Base-by-base conservation (phyloP, 2,113 vertebrate genomes). In the Gymnocephalus cernua region DNA sequence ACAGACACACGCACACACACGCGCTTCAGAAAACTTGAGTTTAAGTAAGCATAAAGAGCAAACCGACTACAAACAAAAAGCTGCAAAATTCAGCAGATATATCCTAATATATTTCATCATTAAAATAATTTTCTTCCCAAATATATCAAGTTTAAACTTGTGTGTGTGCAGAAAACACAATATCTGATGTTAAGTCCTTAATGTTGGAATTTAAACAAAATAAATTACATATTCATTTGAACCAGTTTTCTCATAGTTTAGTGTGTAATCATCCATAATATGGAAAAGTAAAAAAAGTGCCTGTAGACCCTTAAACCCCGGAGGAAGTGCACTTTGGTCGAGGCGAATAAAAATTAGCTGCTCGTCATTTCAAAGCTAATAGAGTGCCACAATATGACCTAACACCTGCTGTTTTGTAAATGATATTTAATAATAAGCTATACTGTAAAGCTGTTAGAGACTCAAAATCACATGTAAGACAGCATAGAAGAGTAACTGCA, bases 241-340 rank as follows among this genome's bases (percentile, higher is more conserved):
- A 70, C 11, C 63, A n/a, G 54, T 66, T 74, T 44, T 29, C 67
- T 67, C 35, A 58, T 25, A 53, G 70, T 57, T 84, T 73, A 53
- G 29, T 51, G 21, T 69, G 25, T 76, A 67, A 86, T 84, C 13
- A 51, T 73, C 54, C n/a, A 35, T 74, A 64, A 58, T 59, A 72
- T 71, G 68, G 74, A 65, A 79, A 84, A 84, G 73, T 83, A 44
- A 84, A 91, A 83, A 76, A 79, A 91, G 92, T 88, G 89, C 89
- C 90, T 82, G 47, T 41, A 81, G 85, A 66, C 84, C 86, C 73
- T 90, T 78, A 41, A 88, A 83, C 68, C 62, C 73, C 57, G 89
- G 68, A 92, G 53, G 88, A 94, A 93, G 93, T 93, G 92, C 93
- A 93, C 93, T 94, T 94, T 89, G 91, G 91, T 92, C 45, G 29